Percentiles rank a stretch among this genome's conserved stretches.
These are phyloP conservation scores for Dermatemys mawii DNA, from an alignment of 2,113 vertebrate species.

Conservation along the genomic window DNA sequence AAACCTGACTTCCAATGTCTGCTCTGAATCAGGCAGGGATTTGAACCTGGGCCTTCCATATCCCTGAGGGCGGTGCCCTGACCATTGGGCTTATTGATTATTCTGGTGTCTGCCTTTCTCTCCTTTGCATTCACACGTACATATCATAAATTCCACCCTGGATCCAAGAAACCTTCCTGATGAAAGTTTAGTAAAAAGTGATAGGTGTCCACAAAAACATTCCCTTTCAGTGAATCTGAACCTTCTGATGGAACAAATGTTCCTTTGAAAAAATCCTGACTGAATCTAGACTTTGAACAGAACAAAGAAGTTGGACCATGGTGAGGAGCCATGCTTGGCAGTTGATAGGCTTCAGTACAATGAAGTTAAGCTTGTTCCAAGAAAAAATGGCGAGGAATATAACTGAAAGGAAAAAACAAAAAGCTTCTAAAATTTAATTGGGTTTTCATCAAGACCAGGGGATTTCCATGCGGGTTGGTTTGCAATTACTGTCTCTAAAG, in stretches of 20 bases:
- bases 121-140: background rate
- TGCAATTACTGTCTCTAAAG: slow-evolving; percentile 41
- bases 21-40: background rate
- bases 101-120: background rate
- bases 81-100: background rate
- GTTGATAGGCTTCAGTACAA: background rate
- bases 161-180: background rate
- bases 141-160: background rate
- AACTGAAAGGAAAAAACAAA: background rate
- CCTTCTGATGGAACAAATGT: background rate
- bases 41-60: background rate
- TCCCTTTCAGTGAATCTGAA: background rate
- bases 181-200: background rate
- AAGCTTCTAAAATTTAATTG: slow-evolving; percentile 35
- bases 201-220: no score
- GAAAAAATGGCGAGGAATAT: slow-evolving; percentile 32
- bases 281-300: background rate
- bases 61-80: background rate
- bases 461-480: slow-evolving; percentile 56
- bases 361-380: slow-evolving; percentile 31
- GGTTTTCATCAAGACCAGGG: slow-evolving; percentile 13
- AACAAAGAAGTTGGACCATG: background rate
- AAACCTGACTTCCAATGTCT: background rate
- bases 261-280: background rate
- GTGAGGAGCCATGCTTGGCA: background rate